phyloP scores from a whole-genome alignment of 2,888 invertebrate species.

The Aporophyla nigra region DNA sequence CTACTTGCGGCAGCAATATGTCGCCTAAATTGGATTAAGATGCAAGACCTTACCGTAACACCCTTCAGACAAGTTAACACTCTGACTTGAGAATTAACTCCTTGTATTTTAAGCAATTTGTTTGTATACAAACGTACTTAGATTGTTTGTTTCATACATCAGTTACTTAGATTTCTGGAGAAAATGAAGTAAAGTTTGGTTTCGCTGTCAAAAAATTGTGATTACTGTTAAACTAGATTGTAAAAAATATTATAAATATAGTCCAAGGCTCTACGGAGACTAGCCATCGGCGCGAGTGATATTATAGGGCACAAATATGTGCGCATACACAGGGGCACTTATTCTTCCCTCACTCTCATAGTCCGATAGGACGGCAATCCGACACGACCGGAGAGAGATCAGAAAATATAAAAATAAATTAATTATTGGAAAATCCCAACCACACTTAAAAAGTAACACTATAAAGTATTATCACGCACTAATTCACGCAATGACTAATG shows the following conservation, averaged over 20 bases:
- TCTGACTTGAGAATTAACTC: constrained; percentile 36
- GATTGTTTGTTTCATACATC: neutral
- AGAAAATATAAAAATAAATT: no score
- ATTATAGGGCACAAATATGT: no score
- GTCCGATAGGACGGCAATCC: no score
- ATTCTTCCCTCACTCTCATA: no score
- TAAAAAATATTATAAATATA: neutral
- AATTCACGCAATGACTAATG: neutral
- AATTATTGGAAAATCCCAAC: no score
- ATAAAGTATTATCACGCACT: no score
- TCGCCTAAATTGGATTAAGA: constrained; percentile 62
- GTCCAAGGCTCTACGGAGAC: no score
- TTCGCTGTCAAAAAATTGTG: neutral
- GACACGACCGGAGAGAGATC: no score
- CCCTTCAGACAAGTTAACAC: constrained; percentile 41
- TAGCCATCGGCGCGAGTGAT: no score
- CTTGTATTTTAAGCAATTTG: constrained; percentile 37
- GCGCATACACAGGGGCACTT: no score
- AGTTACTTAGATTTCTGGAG: neutral
- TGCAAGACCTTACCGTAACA: constrained; percentile 59
- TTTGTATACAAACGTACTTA: neutral
- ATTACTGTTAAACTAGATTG: neutral
- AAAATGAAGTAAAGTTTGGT: neutral
- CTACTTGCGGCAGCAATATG: constrained; percentile 62
- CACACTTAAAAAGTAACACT: no score